Percentiles rank a stretch among this genome's conserved stretches.
These are phyloP conservation scores for Chunga burmeisteri DNA, from an alignment of 2,113 vertebrate genomes.

Conservation along the genomic window DNA sequence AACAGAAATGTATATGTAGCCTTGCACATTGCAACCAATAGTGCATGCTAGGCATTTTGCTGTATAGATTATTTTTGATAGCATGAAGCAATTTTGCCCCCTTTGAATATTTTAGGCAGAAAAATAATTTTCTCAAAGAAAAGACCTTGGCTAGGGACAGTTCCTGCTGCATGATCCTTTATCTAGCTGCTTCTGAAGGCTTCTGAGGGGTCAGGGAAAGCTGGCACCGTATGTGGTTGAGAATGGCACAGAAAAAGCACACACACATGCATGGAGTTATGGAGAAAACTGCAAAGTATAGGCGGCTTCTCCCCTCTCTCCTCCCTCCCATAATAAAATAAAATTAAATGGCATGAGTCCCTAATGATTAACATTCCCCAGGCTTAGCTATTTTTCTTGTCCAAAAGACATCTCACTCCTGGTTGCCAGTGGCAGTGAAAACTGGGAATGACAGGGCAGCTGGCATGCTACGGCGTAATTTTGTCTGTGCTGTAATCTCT, in stretches of 20 bases:
- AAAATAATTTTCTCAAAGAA: background rate
- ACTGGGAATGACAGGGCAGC: background rate
- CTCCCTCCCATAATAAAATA: background rate
- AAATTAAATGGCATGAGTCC: background rate
- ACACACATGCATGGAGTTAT: accelerated
- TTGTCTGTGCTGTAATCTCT: background rate
- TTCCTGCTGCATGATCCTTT: background rate
- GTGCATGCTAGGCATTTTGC: constrained; percentile 11
- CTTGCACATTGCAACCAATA: background rate
- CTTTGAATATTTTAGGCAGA: background rate
- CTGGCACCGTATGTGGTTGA: background rate
- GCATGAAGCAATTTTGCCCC: background rate
- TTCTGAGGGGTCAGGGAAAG: background rate
- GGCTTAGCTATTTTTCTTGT: background rate
- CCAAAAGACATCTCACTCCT: background rate
- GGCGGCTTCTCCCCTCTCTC: background rate
- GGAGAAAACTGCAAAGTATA: background rate
- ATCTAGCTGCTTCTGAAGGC: background rate
- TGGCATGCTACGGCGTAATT: accelerated
- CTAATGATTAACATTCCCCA: background rate
- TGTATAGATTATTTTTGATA: constrained; percentile 4
- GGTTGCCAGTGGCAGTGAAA: background rate
- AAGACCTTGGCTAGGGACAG: background rate
- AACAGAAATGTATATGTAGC: background rate
- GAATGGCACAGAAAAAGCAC: background rate